Evolutionary conservation across 2,113 vertebrate genomes (phyloP), one percentile per base, ranked within the genome.

Genomic region (Climacteris rufus): DNA sequence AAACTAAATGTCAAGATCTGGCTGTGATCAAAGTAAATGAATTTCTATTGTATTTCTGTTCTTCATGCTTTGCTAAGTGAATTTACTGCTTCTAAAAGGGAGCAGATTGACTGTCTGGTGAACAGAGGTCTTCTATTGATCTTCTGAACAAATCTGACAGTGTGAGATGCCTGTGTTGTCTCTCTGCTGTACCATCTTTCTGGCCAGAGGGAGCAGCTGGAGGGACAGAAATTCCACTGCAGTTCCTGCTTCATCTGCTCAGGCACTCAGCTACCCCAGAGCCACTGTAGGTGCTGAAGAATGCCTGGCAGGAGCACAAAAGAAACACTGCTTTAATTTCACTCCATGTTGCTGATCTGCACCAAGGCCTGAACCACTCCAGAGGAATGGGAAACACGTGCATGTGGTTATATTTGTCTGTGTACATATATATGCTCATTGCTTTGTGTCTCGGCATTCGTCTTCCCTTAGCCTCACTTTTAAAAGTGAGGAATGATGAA

Each of bases 1-100:
- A 90, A 92, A 95, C 31, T 22, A 92, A 91, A 96, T 96, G 90
- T 89, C 90, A 93, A 64, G 85, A 59, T 78, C 50, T 30, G 56
- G 2, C 87, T 88, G 76, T 39, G 79, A 96, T 86, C 75, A 93
- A 88, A 96, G 85, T 44, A 70, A 93, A 85, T 68, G 1, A 83
- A 88, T 90, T 95, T 74, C 75, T 80, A 40, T 74, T 88, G 70
- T 96, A 71, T 88, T 69, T 33, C 28, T 70, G 45, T 28, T 72
- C 63, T 75, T 88, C 44, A 31, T 18, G 33, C 39, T 59, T 94
- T 91, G 9, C 89, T 87, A 86, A 77, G 71, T 85, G 79, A 92
- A 94, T 94, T 88, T 90, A 16, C 47, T 61, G 54, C 50, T 85
- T 70, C 37, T 70, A 56, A 81, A 88, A 88, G 47, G 79, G 86